A percentile compares a stretch with the other conserved stretches of the same genome.
phyloP scores from a whole-genome alignment of 1,140 invertebrate genomes.

The Pachypeltis micranthus region DNA sequence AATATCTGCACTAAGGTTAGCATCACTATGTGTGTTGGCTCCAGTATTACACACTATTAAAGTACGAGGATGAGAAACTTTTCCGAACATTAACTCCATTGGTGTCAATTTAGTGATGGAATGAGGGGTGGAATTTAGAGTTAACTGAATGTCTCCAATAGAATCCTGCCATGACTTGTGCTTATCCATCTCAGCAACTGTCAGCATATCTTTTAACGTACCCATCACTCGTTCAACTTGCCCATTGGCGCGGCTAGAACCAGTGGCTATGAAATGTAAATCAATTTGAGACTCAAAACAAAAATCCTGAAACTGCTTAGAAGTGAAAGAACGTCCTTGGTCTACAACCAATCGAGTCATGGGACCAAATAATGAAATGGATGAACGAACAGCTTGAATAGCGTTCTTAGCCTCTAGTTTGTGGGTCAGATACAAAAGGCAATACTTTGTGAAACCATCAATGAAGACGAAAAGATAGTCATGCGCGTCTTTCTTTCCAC shows the following conservation, averaged over 20 bases:
- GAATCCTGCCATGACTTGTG: neutral
- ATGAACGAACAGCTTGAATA: neutral
- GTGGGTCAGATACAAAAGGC: neutral
- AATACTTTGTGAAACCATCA: slow-evolving; percentile 15
- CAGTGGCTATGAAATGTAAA: no score
- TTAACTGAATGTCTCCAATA: neutral
- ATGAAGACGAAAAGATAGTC: slow-evolving; percentile 23
- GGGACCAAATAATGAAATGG: neutral
- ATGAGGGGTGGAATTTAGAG: neutral
- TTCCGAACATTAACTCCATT: slow-evolving; percentile 1
- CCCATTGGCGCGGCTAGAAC: no score
- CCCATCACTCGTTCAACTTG: no score
- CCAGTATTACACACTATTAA: neutral
- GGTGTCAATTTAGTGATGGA: neutral
- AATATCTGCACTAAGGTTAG: neutral
- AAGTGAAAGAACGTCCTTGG: slow-evolving; percentile 25
- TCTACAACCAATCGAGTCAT: neutral
- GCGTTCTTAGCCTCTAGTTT: neutral
- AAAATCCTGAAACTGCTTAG: slow-evolving; percentile 29
- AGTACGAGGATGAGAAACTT: neutral
- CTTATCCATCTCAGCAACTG: no score
- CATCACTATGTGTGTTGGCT: neutral
- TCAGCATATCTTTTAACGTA: no score
- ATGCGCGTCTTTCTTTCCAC: slow-evolving; percentile 11
- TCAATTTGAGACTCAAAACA: slow-evolving; percentile 24